Conservation (phyloP, 2,888 invertebrate genomes). For the Priocnemis perturbator region DNA sequence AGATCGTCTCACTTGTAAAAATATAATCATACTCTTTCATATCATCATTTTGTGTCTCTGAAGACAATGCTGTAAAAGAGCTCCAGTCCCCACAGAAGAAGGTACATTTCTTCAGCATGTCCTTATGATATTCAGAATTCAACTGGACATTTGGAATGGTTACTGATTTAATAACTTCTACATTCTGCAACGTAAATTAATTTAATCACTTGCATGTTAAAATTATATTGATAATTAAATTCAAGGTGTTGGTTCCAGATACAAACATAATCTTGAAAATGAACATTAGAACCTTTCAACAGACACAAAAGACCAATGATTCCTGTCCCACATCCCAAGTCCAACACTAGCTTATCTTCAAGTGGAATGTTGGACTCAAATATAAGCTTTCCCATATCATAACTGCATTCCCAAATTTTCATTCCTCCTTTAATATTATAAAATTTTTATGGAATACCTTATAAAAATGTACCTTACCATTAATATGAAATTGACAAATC, state of each 20-base stretch:
- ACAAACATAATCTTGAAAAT: constrained; percentile 97
- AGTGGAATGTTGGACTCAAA: constrained; percentile 73
- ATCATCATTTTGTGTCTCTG: constrained; percentile 66
- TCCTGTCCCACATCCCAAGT: constrained; percentile 95
- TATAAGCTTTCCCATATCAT: constrained; percentile 86
- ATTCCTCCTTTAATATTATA: constrained; percentile 84
- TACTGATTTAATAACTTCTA: constrained; percentile 86
- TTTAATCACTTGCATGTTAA: not conserved
- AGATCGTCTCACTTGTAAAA: constrained; percentile 95
- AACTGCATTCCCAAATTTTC: constrained; percentile 97
- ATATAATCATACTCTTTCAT: constrained; percentile 86
- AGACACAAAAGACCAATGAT: constrained; percentile 89
- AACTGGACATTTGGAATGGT: constrained; percentile 89
- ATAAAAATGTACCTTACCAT: not conserved
- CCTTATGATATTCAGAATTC: constrained; percentile 78
- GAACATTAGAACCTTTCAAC: constrained; percentile 80
- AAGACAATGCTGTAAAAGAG: constrained; percentile 76
- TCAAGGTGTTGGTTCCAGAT: not conserved
- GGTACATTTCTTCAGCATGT: constrained; percentile 69
- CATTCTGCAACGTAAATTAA: constrained; percentile 81
- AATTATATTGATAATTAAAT: no score
- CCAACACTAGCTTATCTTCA: constrained; percentile 81
- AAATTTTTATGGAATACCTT: constrained; percentile 6
- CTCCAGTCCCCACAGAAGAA: constrained; percentile 86
- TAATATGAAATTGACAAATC: constrained; percentile 25